phyloP scores from a whole-genome alignment of 2,797 vertebrate species.

The Borostomias antarcticus region DNA sequence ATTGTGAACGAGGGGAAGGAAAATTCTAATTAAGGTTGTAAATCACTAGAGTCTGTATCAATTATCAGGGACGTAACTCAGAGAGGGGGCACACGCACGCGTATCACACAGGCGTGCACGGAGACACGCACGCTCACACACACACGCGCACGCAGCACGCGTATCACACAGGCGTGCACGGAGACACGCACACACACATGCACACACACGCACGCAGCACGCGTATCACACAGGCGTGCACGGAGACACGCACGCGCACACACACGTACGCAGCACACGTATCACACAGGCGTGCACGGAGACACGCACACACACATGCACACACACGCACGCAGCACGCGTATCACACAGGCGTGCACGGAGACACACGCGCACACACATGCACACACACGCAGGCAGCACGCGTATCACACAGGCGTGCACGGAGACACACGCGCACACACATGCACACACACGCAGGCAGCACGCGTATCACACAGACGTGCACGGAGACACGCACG shows the following conservation, averaged over 20 bases:
- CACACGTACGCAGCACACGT: constrained; percentile 58
- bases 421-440: too few species aligned
- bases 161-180: too few species aligned
- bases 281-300: too few species aligned
- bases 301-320: constrained; percentile 53
- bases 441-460: constrained; percentile 41
- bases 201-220: constrained; percentile 10
- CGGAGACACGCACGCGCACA: constrained; percentile 1
- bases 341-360: too few species aligned
- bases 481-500: constrained; percentile 23
- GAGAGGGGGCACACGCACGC: constrained; percentile 13
- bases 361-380: constrained; percentile 55
- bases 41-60: constrained; percentile 77
- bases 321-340: constrained; percentile 16
- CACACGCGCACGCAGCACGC: constrained; percentile 31
- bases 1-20: constrained; percentile 77
- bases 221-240: too few species aligned
- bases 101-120: background rate
- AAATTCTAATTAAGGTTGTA: constrained; percentile 75
- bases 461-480: constrained; percentile 14
- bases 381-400: too few species aligned
- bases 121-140: background rate
- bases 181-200: constrained; percentile 1
- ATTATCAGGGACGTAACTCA: constrained; percentile 56
- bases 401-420: too few species aligned